Evolutionary conservation across 2,797 vertebrate genomes (phyloP), one percentile per base, ranked within the genome.

Genomic region (Arnoldichthys spilopterus): DNA sequence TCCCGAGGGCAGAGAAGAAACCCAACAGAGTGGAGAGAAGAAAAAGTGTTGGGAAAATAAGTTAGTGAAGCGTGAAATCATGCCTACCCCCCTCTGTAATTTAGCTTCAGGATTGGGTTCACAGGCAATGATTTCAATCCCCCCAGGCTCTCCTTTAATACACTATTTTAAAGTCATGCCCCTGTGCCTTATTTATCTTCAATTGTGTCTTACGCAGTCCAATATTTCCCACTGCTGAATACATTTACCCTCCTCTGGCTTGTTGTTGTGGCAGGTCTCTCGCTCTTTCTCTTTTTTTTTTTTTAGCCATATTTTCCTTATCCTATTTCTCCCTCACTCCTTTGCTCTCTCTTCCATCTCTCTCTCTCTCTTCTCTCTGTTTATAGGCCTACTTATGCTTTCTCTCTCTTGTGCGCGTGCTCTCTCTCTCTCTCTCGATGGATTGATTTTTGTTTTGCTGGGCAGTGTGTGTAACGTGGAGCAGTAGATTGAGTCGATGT

Each of bases 1-100:
- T 83, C 79, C 82, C 72, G 49, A 54, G 76, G 82, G 76, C 24
- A 69, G 74, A 78, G 69, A 68, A 83, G 76, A 47, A 76, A 59
- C 51, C 24, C 66, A 87, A 90, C 88, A 87, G 83, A 78, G 88
- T 76, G 84, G 24, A 58, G 71, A 54, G 67, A 78, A 26, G 26
- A 66, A 82, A 80, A 81, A 81, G 63, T 82, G 83, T 79, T 84
- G 81, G 85, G 86, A 88, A 89, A 89, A 89, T 91, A 86, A 91
- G 86, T 90, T 89, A 89, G 89, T 89, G 90, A 91, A 93, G 92
- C 93, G 89, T 93, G 92, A 94, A 94, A 94, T 94, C 93, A 92
- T 88, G 87, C 90, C 90, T 87, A 89, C 91, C 90, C 92, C 91
- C 90, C 91, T 85, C 87, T 91, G 92, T 92, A 93, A 94, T 94